Conservation (phyloP, 2,113 vertebrate species). For the Stegastes partitus region DNA sequence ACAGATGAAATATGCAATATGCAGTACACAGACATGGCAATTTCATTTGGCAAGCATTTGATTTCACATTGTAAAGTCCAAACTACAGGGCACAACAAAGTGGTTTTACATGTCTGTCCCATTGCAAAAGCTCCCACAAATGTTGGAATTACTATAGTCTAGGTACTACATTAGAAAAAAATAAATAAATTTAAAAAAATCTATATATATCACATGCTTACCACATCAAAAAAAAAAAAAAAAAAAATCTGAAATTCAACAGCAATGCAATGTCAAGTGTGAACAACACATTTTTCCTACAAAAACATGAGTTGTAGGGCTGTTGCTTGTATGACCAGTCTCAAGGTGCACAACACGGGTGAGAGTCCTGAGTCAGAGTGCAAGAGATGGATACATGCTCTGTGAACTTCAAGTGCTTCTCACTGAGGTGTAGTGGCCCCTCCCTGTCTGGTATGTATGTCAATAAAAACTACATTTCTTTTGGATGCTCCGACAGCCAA, state of each 20-base stretch:
- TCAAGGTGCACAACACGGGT: neutral
- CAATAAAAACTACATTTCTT: constrained; percentile 49
- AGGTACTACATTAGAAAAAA: too few relatives aligned
- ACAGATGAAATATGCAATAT: neutral
- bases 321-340: neutral
- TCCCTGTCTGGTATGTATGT: constrained; percentile 19
- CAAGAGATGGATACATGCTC: constrained; percentile 14
- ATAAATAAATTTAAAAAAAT: too few relatives aligned
- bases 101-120: neutral
- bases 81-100: neutral
- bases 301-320: too few relatives aligned
- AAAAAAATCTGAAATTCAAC: too few relatives aligned
- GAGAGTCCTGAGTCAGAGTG: neutral
- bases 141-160: too few relatives aligned
- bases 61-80: too few relatives aligned
- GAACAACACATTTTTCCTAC: too few relatives aligned
- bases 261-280: too few relatives aligned
- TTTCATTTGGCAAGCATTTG: neutral
- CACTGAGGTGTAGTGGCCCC: constrained; percentile 3
- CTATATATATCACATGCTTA: too few relatives aligned
- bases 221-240: too few relatives aligned
- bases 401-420: constrained; percentile 31
- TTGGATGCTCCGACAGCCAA: constrained; percentile 31
- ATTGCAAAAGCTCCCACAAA: neutral
- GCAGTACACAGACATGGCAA: neutral